Conservation (phyloP, 2,797 vertebrate genomes). For the Philypnodon macrostomus region DNA sequence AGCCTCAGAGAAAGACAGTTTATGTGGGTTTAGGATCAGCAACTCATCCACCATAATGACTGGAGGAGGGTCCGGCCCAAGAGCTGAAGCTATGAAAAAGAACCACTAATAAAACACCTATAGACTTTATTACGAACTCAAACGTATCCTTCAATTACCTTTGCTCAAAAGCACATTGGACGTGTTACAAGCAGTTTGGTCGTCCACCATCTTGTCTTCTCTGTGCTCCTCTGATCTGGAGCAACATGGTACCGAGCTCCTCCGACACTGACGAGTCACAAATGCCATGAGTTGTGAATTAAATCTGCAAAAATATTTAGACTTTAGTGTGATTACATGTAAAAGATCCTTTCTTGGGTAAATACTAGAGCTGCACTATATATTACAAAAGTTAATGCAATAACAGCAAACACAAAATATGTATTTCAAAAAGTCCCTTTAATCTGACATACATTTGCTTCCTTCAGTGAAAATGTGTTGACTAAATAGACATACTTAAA, state of each 20-base stretch:
- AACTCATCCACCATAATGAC: constrained; percentile 83
- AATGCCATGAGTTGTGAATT: constrained; percentile 70
- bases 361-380: background rate
- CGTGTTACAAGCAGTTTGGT: constrained; percentile 68
- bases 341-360: no score
- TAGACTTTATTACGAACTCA: background rate
- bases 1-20: constrained; percentile 79
- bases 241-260: constrained; percentile 51
- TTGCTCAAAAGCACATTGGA: constrained; percentile 78
- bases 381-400: no score
- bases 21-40: constrained; percentile 76
- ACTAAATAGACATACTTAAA: no score
- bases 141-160: constrained; percentile 51
- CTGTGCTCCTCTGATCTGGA: constrained; percentile 37
- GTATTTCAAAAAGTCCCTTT: no score
- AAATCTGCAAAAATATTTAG: constrained; percentile 74
- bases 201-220: constrained; percentile 69
- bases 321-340: no score
- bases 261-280: constrained; percentile 51
- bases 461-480: no score
- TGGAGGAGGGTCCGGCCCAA: constrained; percentile 60
- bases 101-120: background rate
- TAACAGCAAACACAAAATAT: no score
- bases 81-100: constrained; percentile 37
- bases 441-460: no score